phyloP scores from a whole-genome alignment of 2,888 invertebrate genomes.

The Dasysyrphus albostriatus region DNA sequence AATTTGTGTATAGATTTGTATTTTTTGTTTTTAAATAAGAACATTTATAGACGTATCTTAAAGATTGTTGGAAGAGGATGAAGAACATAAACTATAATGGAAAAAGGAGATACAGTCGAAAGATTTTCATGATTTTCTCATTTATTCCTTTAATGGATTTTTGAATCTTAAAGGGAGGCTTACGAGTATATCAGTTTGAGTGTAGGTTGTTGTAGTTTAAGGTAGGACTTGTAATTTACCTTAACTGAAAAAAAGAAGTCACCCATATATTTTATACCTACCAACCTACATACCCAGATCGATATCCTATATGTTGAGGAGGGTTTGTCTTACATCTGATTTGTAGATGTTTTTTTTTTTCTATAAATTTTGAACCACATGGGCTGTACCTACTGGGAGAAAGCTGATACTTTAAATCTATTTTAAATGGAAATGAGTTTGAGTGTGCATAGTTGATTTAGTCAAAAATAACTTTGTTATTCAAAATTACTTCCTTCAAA shows the following conservation, averaged over 20 bases:
- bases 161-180: slow-evolving; percentile 19
- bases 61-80: slow-evolving; percentile 10
- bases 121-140: slow-evolving; percentile 57
- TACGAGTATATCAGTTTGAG: slow-evolving; percentile 11
- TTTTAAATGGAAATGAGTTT: not conserved
- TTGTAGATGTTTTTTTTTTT: not conserved
- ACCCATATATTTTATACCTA: not conserved
- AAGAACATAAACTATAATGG: slow-evolving; percentile 32
- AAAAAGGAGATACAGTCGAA: slow-evolving; percentile 66
- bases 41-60: not conserved
- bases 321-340: not conserved
- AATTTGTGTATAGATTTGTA: slow-evolving; percentile 48
- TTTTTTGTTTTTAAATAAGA: slow-evolving; percentile 10
- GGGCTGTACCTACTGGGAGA: not conserved
- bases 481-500: too few species aligned
- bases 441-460: too few species aligned
- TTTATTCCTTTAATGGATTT: slow-evolving; percentile 54
- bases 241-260: not conserved
- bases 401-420: not conserved
- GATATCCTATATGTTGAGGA: slow-evolving; percentile 2
- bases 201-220: slow-evolving; percentile 9
- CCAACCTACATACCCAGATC: slow-evolving; percentile 17
- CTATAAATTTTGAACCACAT: not conserved
- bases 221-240: slow-evolving; percentile 33
- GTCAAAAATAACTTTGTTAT: too few species aligned